Conservation (phyloP, 2,888 invertebrate species). For the Habrosyne pyritoides region DNA sequence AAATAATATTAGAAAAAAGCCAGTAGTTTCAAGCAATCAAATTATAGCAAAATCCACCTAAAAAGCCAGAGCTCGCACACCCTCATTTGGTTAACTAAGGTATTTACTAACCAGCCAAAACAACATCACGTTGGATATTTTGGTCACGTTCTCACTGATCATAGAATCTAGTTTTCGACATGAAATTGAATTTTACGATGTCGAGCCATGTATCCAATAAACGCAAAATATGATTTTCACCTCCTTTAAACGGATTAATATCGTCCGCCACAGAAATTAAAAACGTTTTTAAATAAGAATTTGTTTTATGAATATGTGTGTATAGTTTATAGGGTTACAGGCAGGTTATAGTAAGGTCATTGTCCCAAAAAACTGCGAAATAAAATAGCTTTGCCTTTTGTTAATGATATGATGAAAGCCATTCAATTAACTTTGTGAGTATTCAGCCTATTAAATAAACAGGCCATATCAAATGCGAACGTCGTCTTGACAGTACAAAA, state of each 20-base stretch:
- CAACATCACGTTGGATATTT: background rate
- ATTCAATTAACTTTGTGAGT: too few relatives aligned
- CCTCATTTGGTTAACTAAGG: too few relatives aligned
- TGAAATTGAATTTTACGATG: constrained; percentile 67
- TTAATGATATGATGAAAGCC: too few relatives aligned
- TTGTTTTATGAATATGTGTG: background rate
- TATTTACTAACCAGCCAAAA: background rate
- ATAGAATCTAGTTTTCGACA: constrained; percentile 61
- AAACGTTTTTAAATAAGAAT: background rate
- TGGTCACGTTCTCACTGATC: constrained; percentile 60
- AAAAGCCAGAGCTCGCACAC: too few relatives aligned
- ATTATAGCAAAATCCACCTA: too few relatives aligned
- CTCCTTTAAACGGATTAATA: constrained; percentile 58
- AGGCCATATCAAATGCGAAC: background rate
- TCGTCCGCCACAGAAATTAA: constrained; percentile 28
- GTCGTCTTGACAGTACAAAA: background rate
- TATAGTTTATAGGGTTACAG: background rate
- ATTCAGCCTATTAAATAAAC: too few relatives aligned
- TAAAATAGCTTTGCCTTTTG: too few relatives aligned
- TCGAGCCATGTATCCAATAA: constrained; percentile 60
- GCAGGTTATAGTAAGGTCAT: too few relatives aligned
- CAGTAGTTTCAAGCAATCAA: too few relatives aligned
- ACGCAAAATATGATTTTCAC: constrained; percentile 62
- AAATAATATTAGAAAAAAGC: too few relatives aligned
- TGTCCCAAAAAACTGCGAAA: too few relatives aligned